Conservation (phyloP, 2,888 invertebrate genomes). For the Dolichomitus sp. region DNA sequence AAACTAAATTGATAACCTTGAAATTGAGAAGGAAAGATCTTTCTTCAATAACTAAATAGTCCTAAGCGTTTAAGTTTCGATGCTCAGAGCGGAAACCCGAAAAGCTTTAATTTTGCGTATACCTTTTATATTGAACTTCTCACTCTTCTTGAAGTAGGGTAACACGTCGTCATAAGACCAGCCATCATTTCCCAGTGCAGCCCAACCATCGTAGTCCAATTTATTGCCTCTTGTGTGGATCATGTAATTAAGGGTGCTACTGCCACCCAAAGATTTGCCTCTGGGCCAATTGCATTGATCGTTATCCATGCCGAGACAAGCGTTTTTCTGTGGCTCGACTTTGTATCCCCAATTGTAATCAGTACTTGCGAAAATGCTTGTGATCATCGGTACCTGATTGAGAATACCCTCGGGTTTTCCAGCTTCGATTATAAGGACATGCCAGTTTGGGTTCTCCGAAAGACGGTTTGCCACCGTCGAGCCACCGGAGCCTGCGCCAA, state of each 20-base stretch:
- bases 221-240: conserved; percentile 79
- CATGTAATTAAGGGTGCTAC: conserved; percentile 82
- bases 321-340: conserved; percentile 89
- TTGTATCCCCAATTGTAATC: conserved; percentile 91
- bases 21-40: too few species aligned
- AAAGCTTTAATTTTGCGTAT: neutral
- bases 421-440: conserved; percentile 90
- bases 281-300: conserved; percentile 93
- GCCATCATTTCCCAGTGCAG: conserved; percentile 67
- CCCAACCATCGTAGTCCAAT: conserved; percentile 72
- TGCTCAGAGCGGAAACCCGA: neutral
- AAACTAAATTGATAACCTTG: too few species aligned
- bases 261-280: conserved; percentile 82
- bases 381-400: conserved; percentile 88
- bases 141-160: conserved; percentile 70
- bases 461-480: conserved; percentile 91
- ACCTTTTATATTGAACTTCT: conserved; percentile 68
- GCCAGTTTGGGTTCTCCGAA: conserved; percentile 89
- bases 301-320: conserved; percentile 91
- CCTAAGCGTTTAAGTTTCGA: neutral
- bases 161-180: conserved; percentile 71
- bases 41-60: too few species aligned
- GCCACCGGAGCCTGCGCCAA: conserved; percentile 92
- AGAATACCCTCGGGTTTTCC: conserved; percentile 87
- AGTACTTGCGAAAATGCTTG: conserved; percentile 88